Base-by-base conservation (phyloP, 2,797 vertebrate species). In the Nasua narica region DNA sequence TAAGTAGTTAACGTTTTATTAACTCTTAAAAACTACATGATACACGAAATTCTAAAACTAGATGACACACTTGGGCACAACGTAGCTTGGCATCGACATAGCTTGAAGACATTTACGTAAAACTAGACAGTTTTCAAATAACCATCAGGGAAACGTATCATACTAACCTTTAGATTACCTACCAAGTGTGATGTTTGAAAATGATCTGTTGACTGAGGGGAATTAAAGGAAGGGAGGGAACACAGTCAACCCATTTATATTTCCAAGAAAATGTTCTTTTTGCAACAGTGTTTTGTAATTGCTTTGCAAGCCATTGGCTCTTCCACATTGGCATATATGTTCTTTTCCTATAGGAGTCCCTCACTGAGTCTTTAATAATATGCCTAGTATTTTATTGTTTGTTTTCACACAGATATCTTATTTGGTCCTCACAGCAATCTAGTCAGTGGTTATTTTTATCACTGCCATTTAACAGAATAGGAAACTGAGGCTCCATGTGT, bases 1-100 rank as follows among this genome's bases (percentile, higher is more conserved):
- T 83, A 88, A 74, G 70, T 65, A 69, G 35, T 96, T 93, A 81
- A 50, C 6, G 4, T 89, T 94, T 89, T 62, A 82, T 78, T 87
- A 95, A 94, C 48, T 83, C 62, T 89, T 94, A 62, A 70, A 96
- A 97, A 48, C 72, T 79, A 92, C 21, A 56, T 43, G 37, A 81
- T n/a, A 81, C 19, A 87, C 0, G 1, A 84, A 94, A 72, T 43
- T 82, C 70, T 92, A 65, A 82, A 94, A 46, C 52, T 76, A 76
- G 40, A 84, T 12, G 29, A 37, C 27, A 43, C 70, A 60, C 56
- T 54, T 81, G 62, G 21, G 29, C 40, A 92, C 62, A 62, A 76
- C 0, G 1, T 84, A 81, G 48, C 37, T 90, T 94, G 65, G 70
- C 70, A 74, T 43, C 60, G 60, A 86, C 0, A 1, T 81, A 79